Evolutionary conservation across 2,888 invertebrate genomes (phyloP), one percentile per base, ranked within the genome.

Genomic region (Lathronympha strigana): DNA sequence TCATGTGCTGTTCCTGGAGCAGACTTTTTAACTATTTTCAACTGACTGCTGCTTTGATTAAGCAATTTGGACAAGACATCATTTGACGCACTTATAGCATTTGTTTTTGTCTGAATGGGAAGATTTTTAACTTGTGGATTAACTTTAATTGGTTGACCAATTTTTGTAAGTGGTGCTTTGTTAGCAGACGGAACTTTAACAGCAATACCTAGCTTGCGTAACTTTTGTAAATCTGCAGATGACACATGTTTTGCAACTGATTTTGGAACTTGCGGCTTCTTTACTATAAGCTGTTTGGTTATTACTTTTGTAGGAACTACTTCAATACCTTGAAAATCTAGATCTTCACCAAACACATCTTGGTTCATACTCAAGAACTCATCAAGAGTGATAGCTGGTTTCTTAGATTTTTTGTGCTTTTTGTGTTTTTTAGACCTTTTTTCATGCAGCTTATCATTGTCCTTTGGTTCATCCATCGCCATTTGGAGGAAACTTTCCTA

Each of bases 311-410:
- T 86, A 0, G 91, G 91, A n/a, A 92, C 83, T 79, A 91, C 92
- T 74, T 90, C 90, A 67, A 90, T 79, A 4, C 92, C 92, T 69
- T 92, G 87, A 69, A 90, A 82, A 73, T 91, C 87, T 62, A 91
- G 72, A 21, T 82, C 90, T 76, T 92, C 90, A 31, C 91, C 91
- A 76, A 92, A 92, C 1, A 92, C 88, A 72, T 92, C 92, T 71
- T 85, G 83, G 70, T 92, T 92, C 92, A 92, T 92, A 72, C 85
- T 91, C 21, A 92, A 72, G 67, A 92, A 92, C 69, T 92, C 90
- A 72, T 92, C 89, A 13, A 92, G 80, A 15, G 92, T 91, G 67
- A 92, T 92, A 9, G 92, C 84, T 1, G 84, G 67, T 68, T 90
- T 91, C 71, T 91, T 92, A 0, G 90, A 86, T 70, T 90, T 90